Evolutionary conservation across 2,797 vertebrate genomes (phyloP), one percentile per base, ranked within the genome.

Genomic region (Mormyrops boulengeri): DNA sequence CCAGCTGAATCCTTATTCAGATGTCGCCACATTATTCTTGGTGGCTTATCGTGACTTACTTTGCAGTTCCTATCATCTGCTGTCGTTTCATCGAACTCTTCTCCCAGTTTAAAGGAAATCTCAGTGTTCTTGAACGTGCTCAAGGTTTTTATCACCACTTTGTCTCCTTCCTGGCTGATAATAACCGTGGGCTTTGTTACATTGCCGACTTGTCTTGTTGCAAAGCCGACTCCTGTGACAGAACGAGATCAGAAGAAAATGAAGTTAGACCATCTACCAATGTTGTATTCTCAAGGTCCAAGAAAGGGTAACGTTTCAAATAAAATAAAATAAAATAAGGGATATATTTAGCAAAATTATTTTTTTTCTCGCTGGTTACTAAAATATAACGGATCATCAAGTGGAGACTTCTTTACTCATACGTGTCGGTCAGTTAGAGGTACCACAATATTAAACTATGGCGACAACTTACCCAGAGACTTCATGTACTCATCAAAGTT

Each of bases 401-500:
- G 6, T 19, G 12, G 66, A 69, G 62, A 34, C 26, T 62, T 62
- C 66, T 73, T 4, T 19, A 77, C 6, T 19, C 41, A 85, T 44
- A 85, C 8, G n/a, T 14, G 44, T n/a, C 9, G 8, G 8, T 55
- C 2, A 12, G 38, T 34, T 22, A 55, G 12, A 50, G 26, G 55
- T 44, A 73, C 30, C 66, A 73, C 66, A 73, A 73, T 17, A 73
- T 73, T 14, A 38, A 34, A 38, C 30, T 69, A 14, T 22, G 11
- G 30, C 22, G 14, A 49, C 12, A 22, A 96, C 97, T 93, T 94
- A 99, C 98, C 98, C 0, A 98, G 91, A 0, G 96, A 95, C 94
- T 97, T 98, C 98, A 99, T 97, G 91, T 98, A 99, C 7, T 98
- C 97, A 88, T 98, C 97, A 88, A 98, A 98, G 91, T 99, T 98